Evolutionary conservation across 2,113 vertebrate species (phyloP).

Genomic region (Catharus minimus): DNA sequence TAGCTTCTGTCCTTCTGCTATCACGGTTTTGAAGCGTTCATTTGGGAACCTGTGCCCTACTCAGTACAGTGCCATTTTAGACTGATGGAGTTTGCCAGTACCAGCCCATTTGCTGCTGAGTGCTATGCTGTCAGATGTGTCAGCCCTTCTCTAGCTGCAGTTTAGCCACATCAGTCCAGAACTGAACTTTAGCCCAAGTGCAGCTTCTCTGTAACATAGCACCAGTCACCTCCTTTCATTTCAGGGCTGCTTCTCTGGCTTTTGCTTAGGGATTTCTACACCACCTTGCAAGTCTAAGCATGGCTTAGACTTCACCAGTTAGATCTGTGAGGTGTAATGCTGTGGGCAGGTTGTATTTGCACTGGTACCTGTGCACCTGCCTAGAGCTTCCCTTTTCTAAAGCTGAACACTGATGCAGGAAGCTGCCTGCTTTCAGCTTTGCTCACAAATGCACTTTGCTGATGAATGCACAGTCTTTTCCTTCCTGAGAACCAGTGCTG

Average conservation of each 20-base stretch:
- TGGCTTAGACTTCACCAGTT: not conserved
- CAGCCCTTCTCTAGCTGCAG: not conserved
- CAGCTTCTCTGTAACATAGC: not conserved
- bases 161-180: not conserved
- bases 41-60: not conserved
- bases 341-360: not conserved
- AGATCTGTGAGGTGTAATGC: not conserved
- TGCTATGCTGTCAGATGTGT: not conserved
- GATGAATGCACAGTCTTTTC: not conserved
- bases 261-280: not conserved
- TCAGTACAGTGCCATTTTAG: not conserved
- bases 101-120: not conserved
- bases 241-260: not conserved
- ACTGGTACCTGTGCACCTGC: not conserved
- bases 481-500: not conserved
- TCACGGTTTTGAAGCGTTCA: not conserved
- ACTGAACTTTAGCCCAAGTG: not conserved
- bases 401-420: not conserved
- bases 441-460: not conserved
- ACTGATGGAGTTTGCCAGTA: not conserved
- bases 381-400: not conserved
- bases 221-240: not conserved
- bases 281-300: not conserved
- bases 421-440: not conserved
- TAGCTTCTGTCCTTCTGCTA: not conserved